phyloP scores from a whole-genome alignment of 2,888 invertebrate species.

The Lysandra bellargus region DNA sequence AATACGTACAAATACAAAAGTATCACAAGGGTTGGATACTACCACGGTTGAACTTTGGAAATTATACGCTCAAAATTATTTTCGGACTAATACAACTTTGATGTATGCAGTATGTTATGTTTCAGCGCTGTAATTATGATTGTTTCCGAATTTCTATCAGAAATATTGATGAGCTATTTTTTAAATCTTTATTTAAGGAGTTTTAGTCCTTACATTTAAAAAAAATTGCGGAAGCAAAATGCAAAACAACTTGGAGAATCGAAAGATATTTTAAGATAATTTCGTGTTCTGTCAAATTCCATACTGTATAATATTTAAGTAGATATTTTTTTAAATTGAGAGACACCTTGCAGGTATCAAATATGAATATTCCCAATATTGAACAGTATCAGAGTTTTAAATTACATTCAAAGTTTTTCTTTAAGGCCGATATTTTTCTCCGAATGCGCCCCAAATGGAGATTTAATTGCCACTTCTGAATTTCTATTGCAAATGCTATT shows the following conservation, averaged over 20 bases:
- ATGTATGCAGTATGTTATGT: not conserved
- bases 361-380: too few species aligned
- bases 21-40: conserved; percentile 46
- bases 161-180: too few species aligned
- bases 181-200: too few species aligned
- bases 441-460: not conserved
- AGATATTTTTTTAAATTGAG: too few species aligned
- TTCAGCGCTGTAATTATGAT: not conserved
- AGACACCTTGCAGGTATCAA: too few species aligned
- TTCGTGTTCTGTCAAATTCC: too few species aligned
- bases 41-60: conserved; percentile 49
- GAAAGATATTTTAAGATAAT: not conserved
- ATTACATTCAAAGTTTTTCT: not conserved
- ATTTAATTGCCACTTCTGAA: not conserved
- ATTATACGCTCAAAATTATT: conserved; percentile 2
- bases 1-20: conserved; percentile 36
- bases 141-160: not conserved
- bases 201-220: too few species aligned
- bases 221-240: not conserved
- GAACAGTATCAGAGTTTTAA: not conserved
- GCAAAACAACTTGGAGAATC: not conserved
- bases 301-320: too few species aligned
- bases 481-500: not conserved
- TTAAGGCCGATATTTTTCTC: not conserved
- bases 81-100: not conserved